A percentile compares a stretch with the other conserved stretches of the same genome.
These are phyloP conservation scores for Paramacrobiotus metropolitanus DNA, from an alignment of 1,140 invertebrate species.

Conservation along the genomic window DNA sequence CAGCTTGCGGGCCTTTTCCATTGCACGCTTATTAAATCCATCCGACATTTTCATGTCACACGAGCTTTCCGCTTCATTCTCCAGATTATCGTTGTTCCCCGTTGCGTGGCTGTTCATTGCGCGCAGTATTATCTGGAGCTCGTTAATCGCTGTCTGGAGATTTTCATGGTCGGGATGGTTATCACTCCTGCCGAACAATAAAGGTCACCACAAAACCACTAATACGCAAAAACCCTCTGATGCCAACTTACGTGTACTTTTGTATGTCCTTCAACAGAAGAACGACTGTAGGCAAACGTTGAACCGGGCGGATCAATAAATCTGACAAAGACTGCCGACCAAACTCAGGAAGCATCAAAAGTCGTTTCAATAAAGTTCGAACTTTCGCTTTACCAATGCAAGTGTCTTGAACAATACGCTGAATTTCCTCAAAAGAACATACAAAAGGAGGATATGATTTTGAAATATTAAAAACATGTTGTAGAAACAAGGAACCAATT, in stretches of 20 bases:
- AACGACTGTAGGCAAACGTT: constrained; percentile 78
- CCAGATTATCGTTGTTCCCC: no score
- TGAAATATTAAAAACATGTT: neutral
- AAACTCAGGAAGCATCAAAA: constrained; percentile 46
- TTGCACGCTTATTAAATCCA: neutral
- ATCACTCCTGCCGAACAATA: no score
- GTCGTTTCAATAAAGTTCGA: constrained; percentile 10
- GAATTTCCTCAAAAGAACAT: neutral
- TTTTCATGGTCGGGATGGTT: neutral
- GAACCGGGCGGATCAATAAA: constrained; percentile 80
- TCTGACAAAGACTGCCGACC: constrained; percentile 79
- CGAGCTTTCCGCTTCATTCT: neutral
- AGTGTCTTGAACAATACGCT: neutral
- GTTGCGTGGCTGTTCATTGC: no score
- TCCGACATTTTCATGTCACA: neutral
- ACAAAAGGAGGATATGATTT: neutral
- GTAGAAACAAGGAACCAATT: neutral
- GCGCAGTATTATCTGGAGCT: neutral
- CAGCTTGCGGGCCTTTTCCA: neutral
- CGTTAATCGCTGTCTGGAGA: neutral
- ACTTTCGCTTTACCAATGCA: neutral
- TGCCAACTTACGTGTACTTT: constrained; percentile 5
- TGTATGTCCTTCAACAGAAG: constrained; percentile 63
- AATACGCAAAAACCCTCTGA: no score
- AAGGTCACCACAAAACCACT: no score